These are phyloP conservation scores for Leucoptera coffeella DNA, from an alignment of 2,888 invertebrate species.

Conservation along the genomic window DNA sequence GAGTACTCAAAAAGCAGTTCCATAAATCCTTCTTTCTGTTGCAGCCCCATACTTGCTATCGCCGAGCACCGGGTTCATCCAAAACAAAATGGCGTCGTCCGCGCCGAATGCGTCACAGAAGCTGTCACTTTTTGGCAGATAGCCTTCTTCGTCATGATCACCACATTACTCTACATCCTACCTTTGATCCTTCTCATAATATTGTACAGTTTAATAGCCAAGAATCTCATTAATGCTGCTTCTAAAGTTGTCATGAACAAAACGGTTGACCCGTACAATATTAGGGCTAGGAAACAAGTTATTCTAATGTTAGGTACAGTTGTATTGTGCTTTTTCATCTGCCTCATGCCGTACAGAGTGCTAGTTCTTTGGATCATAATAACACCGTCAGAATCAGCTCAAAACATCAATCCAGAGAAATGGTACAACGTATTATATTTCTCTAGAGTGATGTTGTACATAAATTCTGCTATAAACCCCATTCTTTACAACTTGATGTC, in stretches of 20 bases:
- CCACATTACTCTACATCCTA: slow-evolving; percentile 72
- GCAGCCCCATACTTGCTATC: slow-evolving; percentile 72
- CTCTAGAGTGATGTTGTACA: slow-evolving; percentile 78
- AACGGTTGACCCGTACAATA: slow-evolving; percentile 64
- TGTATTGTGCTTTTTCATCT: slow-evolving; percentile 81
- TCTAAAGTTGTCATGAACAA: slow-evolving; percentile 64
- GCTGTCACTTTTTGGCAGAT: slow-evolving; percentile 71
- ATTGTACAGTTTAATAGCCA: slow-evolving; percentile 78
- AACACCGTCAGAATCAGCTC: slow-evolving; percentile 62
- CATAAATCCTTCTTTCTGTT: too few species aligned
- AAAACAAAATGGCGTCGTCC: slow-evolving; percentile 63
- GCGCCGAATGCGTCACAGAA: slow-evolving; percentile 73
- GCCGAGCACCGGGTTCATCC: slow-evolving; percentile 65
- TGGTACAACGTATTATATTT: slow-evolving; percentile 81
- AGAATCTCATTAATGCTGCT: slow-evolving; percentile 69
- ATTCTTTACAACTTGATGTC: slow-evolving; percentile 91
- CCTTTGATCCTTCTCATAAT: slow-evolving; percentile 74
- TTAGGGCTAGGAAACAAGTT: slow-evolving; percentile 72
- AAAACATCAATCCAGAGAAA: slow-evolving; percentile 65
- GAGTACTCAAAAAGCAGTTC: too few species aligned
- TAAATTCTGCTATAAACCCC: slow-evolving; percentile 87
- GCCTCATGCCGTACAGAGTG: slow-evolving; percentile 79
- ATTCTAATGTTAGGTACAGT: slow-evolving; percentile 84
- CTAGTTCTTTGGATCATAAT: slow-evolving; percentile 79
- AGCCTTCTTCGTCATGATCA: slow-evolving; percentile 72